A percentile compares a stretch with the other conserved stretches of the same genome.
phyloP scores from a whole-genome alignment of 2,797 vertebrate genomes.

The Vespertilio murinus region DNA sequence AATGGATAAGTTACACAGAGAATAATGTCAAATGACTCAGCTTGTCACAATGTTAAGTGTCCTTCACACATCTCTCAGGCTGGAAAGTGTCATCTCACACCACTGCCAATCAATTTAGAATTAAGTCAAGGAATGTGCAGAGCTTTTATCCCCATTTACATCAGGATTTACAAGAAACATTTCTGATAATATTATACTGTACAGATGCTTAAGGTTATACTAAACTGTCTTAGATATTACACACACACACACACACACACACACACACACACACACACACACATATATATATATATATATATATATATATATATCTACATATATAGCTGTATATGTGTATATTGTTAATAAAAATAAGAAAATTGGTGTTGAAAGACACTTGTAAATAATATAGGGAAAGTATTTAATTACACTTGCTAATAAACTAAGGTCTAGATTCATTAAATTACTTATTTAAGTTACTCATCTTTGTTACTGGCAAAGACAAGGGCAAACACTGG shows the following conservation, averaged over 20 bases:
- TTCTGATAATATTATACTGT: not conserved
- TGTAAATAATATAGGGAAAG: not conserved
- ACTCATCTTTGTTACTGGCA: not conserved
- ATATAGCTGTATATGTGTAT: too few relatives aligned
- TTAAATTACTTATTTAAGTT: not conserved
- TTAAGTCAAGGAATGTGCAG: constrained; percentile 42
- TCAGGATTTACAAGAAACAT: not conserved
- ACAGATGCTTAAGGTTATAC: not conserved
- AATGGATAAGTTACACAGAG: constrained; percentile 46
- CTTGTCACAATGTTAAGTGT: constrained; percentile 67
- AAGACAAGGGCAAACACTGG: not conserved
- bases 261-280: too few relatives aligned
- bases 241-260: too few relatives aligned
- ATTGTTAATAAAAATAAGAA: not conserved
- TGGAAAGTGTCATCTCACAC: constrained; percentile 63
- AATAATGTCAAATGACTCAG: constrained; percentile 64
- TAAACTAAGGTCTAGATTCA: not conserved
- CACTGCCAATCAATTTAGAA: constrained; percentile 34
- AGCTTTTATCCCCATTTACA: constrained; percentile 36
- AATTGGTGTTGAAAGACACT: not conserved
- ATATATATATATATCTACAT: too few relatives aligned
- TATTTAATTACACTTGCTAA: not conserved
- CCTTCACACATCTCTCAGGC: constrained; percentile 45
- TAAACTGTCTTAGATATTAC: not conserved
- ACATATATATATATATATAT: too few relatives aligned